Percentiles rank a stretch among this genome's conserved stretches.
Evolutionary conservation across 53 echinoderm and acorn worm species (phyloP).

Genomic region (Pentamera pediparva): DNA sequence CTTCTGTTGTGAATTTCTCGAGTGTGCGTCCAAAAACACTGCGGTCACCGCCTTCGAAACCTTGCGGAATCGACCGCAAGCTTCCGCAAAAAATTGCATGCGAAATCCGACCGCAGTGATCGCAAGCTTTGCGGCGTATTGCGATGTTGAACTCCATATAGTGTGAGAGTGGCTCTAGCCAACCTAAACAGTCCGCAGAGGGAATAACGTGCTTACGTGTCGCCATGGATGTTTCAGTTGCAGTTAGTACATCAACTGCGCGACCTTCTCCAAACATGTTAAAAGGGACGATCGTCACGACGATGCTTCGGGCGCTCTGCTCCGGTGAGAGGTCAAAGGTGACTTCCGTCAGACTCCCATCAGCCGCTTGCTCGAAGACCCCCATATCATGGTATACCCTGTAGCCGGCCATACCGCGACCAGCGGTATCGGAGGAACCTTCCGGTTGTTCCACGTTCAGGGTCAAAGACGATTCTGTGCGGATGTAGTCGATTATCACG

Average conservation of each 20-base stretch:
- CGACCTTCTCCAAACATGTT: slow-evolving; percentile 16
- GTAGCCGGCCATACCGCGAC: slow-evolving; percentile 37
- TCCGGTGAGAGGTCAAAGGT: background rate
- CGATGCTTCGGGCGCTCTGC: background rate
- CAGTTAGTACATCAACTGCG: background rate
- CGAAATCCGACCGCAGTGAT: background rate
- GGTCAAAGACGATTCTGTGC: slow-evolving; percentile 28
- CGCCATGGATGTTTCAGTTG: background rate
- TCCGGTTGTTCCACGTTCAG: slow-evolving; percentile 42
- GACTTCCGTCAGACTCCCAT: background rate
- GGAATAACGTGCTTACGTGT: no score
- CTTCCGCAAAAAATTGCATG: no score
- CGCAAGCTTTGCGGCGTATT: background rate
- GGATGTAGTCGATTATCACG: slow-evolving; percentile 15
- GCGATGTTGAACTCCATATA: background rate
- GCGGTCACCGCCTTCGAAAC: no score
- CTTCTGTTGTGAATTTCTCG: no score
- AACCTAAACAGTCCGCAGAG: no score
- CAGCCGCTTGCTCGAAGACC: background rate
- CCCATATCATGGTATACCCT: slow-evolving; percentile 28
- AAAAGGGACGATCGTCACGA: background rate
- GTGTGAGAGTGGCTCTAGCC: background rate
- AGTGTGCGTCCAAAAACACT: no score
- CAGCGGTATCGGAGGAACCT: slow-evolving; percentile 27
- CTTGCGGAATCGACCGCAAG: no score